Base-by-base conservation (phyloP, 2,888 invertebrate species). In the Smittia sp. region DNA sequence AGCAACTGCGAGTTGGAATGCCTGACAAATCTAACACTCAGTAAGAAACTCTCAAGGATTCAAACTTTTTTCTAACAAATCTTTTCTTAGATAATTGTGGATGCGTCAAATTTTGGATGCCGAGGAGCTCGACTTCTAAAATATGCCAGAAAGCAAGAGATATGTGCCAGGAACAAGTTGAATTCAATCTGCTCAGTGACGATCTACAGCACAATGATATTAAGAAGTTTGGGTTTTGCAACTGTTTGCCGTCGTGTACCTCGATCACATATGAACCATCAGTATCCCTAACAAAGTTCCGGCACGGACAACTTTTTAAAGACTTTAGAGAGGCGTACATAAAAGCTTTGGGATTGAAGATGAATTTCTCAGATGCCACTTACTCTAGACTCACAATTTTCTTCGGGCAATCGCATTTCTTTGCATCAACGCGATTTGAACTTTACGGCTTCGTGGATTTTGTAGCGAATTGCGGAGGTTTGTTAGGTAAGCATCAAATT, bases 381-480 rank as follows among this genome's bases (percentile, higher is more conserved):
- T 32, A 6, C 32, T 32, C 32, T 0, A 85, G 89, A 1, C 84
- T 90, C 7, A 86, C 87, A 76, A 85, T 90, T 65, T 90, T 89
- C 81, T 90, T 90, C 82, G 90, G 89, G 79, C 90, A 90, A 78
- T 86, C 87, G 2, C 89, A 90, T 79, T 90, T 89, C 77, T 85
- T 89, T 32, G 87, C 89, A 0, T 88, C 88, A 0, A 85, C 87
- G 32, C 84, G 89, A 20, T 88, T 88, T 0, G 90, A 90, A 77
- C 81, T 90, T 9, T 89, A 88, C 78, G 89, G 89, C 0, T 85
- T 85, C 76, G 88, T 88, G 0, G 89, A 90, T 78, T 90, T 90
- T 78, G 82, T 89, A 39, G 89, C 89, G 75, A 89, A 89, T 79
- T 88, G 88, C 77, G 90, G 89, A 7, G 90, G 90, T 76, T 80